Evolutionary conservation across 2,797 vertebrate genomes (phyloP), one percentile per base, ranked within the genome.

Genomic region (Chloroceryle amazona): DNA sequence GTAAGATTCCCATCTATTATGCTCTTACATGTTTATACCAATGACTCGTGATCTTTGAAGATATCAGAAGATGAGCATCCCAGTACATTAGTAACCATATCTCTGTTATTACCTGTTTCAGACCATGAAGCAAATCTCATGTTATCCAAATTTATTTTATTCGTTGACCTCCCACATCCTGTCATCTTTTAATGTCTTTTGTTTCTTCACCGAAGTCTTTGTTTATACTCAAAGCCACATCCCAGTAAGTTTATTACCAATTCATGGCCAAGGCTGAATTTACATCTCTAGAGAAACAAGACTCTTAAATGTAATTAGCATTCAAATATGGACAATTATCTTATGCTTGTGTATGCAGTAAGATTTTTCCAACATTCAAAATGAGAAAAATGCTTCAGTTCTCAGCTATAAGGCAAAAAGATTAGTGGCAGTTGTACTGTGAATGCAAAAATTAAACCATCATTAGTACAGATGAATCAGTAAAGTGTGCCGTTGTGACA

Each of bases 401-500:
- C 67, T 95, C 58, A 84, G 39, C 51, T 92, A 55, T 60, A 79
- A 73, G 55, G 42, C 58, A 86, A 61, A 79, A 89, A 60, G 18
- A 60, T 60, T 75, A 89, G 55, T 68, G 13, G n/a, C 7, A 72
- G 28, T 76, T 67, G 10, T 90, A 84, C 25, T 70, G 23, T 92
- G 84, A 91, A 85, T 63, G 46, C 39, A 76, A 93, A 94, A 96
- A 89, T 82, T 80, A 89, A 92, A 75, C 25, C 6, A 1, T 35
- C 39, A 49, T 86, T 78, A 89, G 29, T 82, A 85, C 9, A 74
- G 44, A 28, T 65, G 26, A 93, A 91, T 71, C 47, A 75, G 70
- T 89, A 94, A 65, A 86, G 17, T 67, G 16, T 72, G 21, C 61
- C n/a, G 63, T 82, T 0, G 0, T 60, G 42, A 75, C 33, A 93